These are phyloP conservation scores for Lerema accius DNA, from an alignment of 1,140 invertebrate species.

Conservation along the genomic window DNA sequence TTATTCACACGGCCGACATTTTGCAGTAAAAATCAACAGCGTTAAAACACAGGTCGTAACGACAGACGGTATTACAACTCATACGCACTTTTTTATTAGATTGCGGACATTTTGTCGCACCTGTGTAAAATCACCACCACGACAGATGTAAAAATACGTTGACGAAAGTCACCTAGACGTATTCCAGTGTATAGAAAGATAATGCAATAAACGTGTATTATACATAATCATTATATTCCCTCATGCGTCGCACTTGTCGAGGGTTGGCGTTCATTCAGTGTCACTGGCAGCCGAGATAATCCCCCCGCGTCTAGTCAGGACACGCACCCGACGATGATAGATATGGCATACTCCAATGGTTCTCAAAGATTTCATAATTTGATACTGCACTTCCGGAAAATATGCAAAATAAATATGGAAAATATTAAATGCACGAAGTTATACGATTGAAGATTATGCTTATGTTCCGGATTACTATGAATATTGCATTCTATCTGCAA, in stretches of 20 bases:
- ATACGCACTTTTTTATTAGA: too few species aligned
- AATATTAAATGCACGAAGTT: neutral
- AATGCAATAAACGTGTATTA: conserved; percentile 59
- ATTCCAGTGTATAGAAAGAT: conserved; percentile 42
- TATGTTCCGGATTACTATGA: too few species aligned
- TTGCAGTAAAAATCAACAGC: too few species aligned
- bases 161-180: neutral
- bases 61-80: too few species aligned
- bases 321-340: conserved; percentile 43
- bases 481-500: too few species aligned
- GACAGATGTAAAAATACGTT: neutral
- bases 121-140: too few species aligned
- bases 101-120: too few species aligned
- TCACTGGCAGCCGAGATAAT: conserved; percentile 41
- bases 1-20: too few species aligned
- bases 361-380: conserved; percentile 4
- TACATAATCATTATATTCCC: conserved; percentile 56
- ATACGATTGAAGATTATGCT: too few species aligned
- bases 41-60: too few species aligned
- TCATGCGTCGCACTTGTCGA: conserved; percentile 39
- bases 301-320: conserved; percentile 38
- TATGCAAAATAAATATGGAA: neutral
- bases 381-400: too few species aligned
- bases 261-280: conserved; percentile 41
- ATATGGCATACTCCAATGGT: conserved; percentile 17